Evolutionary conservation across 2,797 vertebrate species (phyloP).

Genomic region (Crocidura indochinensis): DNA sequence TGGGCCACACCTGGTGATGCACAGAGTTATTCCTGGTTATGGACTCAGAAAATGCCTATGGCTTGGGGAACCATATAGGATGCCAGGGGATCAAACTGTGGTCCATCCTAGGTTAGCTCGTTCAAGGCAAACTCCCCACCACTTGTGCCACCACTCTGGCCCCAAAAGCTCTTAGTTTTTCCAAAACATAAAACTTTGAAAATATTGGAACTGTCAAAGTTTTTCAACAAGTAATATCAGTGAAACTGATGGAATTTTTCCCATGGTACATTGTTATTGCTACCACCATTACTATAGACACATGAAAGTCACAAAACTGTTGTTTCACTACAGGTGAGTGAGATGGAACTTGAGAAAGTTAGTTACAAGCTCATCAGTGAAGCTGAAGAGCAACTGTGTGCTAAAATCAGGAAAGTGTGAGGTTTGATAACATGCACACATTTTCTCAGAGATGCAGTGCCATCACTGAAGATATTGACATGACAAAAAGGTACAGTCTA

Average conservation of each 20-base stretch:
- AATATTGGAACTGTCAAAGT: neutral
- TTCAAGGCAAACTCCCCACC: no score
- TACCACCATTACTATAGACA: neutral
- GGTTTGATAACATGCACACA: neutral
- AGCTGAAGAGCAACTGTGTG: rapidly evolving
- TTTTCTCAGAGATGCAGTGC: no score
- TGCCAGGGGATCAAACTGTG: no score
- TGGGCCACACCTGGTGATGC: no score
- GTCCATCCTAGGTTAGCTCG: no score
- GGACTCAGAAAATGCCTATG: no score
- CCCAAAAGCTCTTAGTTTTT: no score
- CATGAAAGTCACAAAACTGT: neutral
- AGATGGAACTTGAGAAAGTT: neutral
- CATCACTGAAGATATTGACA: neutral
- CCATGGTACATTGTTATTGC: neutral
- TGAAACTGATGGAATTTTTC: neutral
- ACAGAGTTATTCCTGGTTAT: no score
- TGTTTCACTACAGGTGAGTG: neutral
- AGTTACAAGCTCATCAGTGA: neutral
- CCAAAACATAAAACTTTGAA: neutral
- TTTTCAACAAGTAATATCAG: neutral
- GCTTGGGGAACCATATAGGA: no score
- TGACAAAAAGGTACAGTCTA: no score
- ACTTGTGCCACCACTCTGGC: no score
- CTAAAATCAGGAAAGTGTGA: neutral